Evolutionary conservation across 2,113 vertebrate genomes (phyloP), one percentile per base, ranked within the genome.

Genomic region (Lepus timidus): DNA sequence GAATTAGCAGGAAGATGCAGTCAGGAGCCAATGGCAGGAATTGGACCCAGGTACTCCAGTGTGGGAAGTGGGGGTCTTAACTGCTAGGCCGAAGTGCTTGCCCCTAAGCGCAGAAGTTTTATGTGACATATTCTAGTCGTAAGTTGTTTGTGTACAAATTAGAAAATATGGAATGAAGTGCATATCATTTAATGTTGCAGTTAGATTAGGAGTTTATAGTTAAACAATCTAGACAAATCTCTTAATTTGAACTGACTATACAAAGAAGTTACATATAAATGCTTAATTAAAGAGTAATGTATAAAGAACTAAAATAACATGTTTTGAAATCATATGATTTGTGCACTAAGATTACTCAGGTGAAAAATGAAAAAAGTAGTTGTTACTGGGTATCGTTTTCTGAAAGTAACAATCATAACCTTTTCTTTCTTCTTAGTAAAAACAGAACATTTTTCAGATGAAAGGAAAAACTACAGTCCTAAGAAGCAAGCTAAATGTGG

Each of bases 401-500:
- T 3, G 68, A 55, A 93, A 95, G 73, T 27, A 92, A 39, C 1
- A 62, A 1, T 74, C 33, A 36, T 93, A 9, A 29, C 78, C 1
- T 96, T 65, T 17, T 87, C 39, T 29, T 96, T 75, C 9, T 96
- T 93, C 76, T 36, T 88, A 98, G 90, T 58, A 39, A 98, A 97
- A 97, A 81, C 93, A 95, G 27, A 92, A 33, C 82, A 88, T 31
- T 97, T 85, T 1, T 31, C 83, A 73, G 61, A 79, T 61, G 91
- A 97, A 75, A 83, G 83, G 36, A 97, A 79, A 75, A 94, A 61
- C 93, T 85, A 6, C 8, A 87, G 94, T 82, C 94, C 19, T 4
- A 98, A 95, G 92, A 85, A 96, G 19, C 94, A 94, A 19, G 36
- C 58, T 52, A 97, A 95, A 76, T 83, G 74, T 51, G 97, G 97